Base-by-base conservation (phyloP, 2,113 vertebrate species). In the Brachypodius melanocephalos region DNA sequence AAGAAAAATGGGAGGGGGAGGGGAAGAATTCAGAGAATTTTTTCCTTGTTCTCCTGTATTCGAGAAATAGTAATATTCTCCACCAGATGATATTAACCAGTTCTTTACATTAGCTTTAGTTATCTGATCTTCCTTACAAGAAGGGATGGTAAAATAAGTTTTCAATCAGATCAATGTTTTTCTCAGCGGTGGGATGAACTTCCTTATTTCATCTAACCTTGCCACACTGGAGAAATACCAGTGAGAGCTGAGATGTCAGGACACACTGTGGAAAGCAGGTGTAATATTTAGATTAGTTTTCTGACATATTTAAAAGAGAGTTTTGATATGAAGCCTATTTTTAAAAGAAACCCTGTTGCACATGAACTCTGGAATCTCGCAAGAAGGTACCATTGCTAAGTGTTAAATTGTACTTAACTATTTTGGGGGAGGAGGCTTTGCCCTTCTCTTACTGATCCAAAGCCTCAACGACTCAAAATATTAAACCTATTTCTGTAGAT, bases 401-500 rank as follows among this genome's bases (percentile, higher is more conserved):
- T 32, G 34, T 28, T 71, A 85, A 62, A n/a, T 55, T 82, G 67
- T 67, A 57, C 12, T 81, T 54, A 36, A 40, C 5, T n/a, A 2
- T 66, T 79, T 57, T 36, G 8, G 2, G 4, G 5, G 2, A 42
- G 12, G 9, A 6, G 6, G 7, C 5, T 17, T 77, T 45, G 18
- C 3, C 14, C 7, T 79, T 65, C 65, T 88, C 12, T 20, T 62
- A 38, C 22, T 80, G 25, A 24, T 84, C 5, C 21, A 73, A 55
- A 40, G 14, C 24, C 12, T 48, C 49, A 36, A 29, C 10, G 12
- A 36, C 14, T 78, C 16, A 34, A 32, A 49, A 28, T 55, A 57
- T 81, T 66, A 49, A 10, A 86, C 12, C 31, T 79, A 65, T 65
- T 90, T 84, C 46, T 91, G 38, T 78, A 78, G 52, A 54, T 67